Conservation (phyloP, 2,797 vertebrate species). For the Serranus cabrilla region DNA sequence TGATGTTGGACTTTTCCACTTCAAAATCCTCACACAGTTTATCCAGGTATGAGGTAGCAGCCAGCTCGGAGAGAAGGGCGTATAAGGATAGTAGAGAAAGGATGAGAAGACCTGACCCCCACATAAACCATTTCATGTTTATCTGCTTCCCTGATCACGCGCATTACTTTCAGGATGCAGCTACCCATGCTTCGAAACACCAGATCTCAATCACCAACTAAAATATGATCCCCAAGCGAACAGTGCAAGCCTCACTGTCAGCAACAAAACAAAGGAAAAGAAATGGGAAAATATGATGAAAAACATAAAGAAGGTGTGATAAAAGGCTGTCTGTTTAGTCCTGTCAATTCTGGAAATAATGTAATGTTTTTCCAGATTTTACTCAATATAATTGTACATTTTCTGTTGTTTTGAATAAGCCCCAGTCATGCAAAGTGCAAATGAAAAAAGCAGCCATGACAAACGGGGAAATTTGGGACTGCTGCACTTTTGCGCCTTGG, state of each 20-base stretch:
- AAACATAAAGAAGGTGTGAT: not conserved
- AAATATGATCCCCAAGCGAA: conserved; percentile 3
- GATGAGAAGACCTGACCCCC: conserved; percentile 23
- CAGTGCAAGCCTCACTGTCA: not conserved
- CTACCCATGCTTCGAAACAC: not conserved
- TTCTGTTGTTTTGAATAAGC: not conserved
- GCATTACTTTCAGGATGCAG: conserved; percentile 6
- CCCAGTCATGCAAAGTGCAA: not conserved
- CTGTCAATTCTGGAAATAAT: not conserved
- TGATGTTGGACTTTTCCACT: not conserved
- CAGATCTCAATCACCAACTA: conserved; percentile 1
- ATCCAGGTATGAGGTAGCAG: not conserved
- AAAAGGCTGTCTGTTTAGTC: not conserved
- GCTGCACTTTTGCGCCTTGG: conserved; percentile 29
- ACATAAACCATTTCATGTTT: conserved; percentile 20
- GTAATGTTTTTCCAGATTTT: not conserved
- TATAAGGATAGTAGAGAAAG: not conserved
- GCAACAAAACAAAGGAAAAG: conserved; percentile 1
- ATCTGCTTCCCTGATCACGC: not conserved
- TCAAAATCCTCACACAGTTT: not conserved
- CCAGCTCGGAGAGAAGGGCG: not conserved
- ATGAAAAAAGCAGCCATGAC: conserved; percentile 16
- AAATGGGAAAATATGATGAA: not conserved
- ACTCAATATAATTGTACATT: not conserved
- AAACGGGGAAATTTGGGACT: conserved; percentile 7